Evolutionary conservation across 2,113 vertebrate genomes (phyloP).

Genomic region (Poecile atricapillus): DNA sequence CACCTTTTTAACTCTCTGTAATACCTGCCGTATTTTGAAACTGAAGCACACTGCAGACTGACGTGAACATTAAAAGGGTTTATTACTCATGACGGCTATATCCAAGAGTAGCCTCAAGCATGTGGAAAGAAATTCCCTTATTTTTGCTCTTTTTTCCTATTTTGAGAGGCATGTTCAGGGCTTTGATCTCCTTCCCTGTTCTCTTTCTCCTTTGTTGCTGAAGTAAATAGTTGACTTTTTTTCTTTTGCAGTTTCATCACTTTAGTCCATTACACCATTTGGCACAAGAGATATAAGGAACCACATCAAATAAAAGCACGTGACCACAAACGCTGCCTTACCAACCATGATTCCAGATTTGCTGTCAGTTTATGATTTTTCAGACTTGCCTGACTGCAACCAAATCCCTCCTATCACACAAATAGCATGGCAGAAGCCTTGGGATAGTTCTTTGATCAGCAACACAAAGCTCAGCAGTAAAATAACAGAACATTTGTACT

Average conservation of each 20-base stretch:
- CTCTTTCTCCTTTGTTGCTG: constrained; percentile 53
- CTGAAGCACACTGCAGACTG: neutral
- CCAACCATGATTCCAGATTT: constrained; percentile 54
- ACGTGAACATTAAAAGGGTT: neutral
- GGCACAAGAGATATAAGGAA: constrained; percentile 62
- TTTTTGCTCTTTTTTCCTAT: constrained; percentile 13
- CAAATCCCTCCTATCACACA: constrained; percentile 66
- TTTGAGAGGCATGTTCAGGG: constrained; percentile 40
- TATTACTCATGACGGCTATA: neutral
- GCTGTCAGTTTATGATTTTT: constrained; percentile 69
- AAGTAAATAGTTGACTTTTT: constrained; percentile 45
- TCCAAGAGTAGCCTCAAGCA: neutral
- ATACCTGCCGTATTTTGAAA: neutral
- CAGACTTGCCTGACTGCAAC: constrained; percentile 62
- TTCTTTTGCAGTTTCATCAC: constrained; percentile 72
- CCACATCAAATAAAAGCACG: constrained; percentile 79
- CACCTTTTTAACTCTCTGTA: neutral
- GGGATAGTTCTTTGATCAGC: constrained; percentile 68
- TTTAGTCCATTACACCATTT: constrained; percentile 69
- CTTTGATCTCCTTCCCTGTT: constrained; percentile 64
- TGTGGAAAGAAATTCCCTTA: neutral
- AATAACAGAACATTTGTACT: constrained; percentile 37
- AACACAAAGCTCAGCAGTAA: constrained; percentile 47
- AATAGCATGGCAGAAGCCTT: constrained; percentile 62
- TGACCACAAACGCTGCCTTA: constrained; percentile 71